Evolutionary conservation across 2,888 invertebrate species (phyloP).

Genomic region (Alsophila aescularia): DNA sequence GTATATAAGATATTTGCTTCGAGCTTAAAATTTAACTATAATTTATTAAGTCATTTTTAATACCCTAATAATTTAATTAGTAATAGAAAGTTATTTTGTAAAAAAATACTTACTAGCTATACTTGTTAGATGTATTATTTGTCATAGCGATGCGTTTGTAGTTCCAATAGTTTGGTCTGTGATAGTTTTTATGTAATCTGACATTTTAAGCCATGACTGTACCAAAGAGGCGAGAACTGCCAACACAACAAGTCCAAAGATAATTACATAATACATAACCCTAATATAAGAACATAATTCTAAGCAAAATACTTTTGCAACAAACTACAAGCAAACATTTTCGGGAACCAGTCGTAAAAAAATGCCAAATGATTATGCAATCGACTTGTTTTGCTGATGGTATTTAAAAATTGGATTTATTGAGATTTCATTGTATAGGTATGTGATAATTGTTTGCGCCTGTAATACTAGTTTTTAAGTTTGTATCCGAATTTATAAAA

Average conservation of each 20-base stretch:
- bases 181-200: conserved; percentile 40
- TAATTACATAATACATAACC: not conserved
- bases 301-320: too few relatives aligned
- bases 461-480: too few relatives aligned
- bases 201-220: conserved; percentile 59
- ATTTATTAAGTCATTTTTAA: not conserved
- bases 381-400: conserved; percentile 36
- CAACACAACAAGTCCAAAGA: conserved; percentile 34
- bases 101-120: too few relatives aligned
- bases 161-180: conserved; percentile 7
- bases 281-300: too few relatives aligned
- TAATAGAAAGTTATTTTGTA: not conserved
- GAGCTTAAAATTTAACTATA: not conserved
- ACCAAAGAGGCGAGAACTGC: conserved; percentile 42
- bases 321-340: too few relatives aligned
- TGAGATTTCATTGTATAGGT: not conserved
- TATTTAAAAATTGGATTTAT: conserved; percentile 7
- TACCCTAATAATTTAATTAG: not conserved
- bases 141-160: not conserved
- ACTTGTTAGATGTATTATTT: conserved; percentile 13
- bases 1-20: not conserved
- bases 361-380: too few relatives aligned
- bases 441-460: not conserved
- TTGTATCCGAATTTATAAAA: too few relatives aligned
- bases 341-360: too few relatives aligned